phyloP scores from a whole-genome alignment of 2,888 invertebrate species.

The Nemotelus nigrinus region DNA sequence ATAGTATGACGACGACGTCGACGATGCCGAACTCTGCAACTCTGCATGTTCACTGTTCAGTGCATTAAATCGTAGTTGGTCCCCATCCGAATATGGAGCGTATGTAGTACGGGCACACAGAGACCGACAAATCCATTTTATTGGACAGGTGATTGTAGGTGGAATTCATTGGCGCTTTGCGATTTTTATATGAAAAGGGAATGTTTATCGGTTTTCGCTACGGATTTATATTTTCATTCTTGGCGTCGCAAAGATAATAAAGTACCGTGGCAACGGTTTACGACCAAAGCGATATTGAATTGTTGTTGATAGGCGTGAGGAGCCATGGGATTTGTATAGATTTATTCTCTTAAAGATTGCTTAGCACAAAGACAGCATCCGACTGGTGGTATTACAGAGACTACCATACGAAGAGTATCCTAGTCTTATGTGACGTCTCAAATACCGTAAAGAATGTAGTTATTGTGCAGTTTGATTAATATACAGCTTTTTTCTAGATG shows the following conservation, averaged over 20 bases:
- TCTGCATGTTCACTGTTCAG: neutral
- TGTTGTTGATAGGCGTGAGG: neutral
- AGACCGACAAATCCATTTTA: slow-evolving; percentile 22
- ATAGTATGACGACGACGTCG: too few species aligned
- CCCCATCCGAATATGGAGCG: slow-evolving; percentile 11
- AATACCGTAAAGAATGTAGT: too few species aligned
- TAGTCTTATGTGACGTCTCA: too few species aligned
- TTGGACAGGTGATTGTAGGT: slow-evolving; percentile 35
- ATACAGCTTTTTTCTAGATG: too few species aligned
- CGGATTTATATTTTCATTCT: neutral
- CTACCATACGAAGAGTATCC: too few species aligned
- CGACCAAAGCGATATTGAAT: neutral
- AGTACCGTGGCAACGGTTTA: slow-evolving; percentile 14
- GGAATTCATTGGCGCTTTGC: slow-evolving; percentile 5
- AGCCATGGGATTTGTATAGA: too few species aligned
- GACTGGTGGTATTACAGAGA: too few species aligned
- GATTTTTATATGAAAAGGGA: neutral
- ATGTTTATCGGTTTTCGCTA: neutral
- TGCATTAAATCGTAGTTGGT: neutral
- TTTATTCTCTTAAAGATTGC: too few species aligned
- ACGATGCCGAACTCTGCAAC: too few species aligned
- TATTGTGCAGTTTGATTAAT: too few species aligned
- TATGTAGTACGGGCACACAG: neutral
- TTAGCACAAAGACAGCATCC: too few species aligned
- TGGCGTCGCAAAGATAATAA: slow-evolving; percentile 1